These are phyloP conservation scores for Sternarchorhynchus goeldii DNA, from an alignment of 2,797 vertebrate genomes.

Conservation along the genomic window DNA sequence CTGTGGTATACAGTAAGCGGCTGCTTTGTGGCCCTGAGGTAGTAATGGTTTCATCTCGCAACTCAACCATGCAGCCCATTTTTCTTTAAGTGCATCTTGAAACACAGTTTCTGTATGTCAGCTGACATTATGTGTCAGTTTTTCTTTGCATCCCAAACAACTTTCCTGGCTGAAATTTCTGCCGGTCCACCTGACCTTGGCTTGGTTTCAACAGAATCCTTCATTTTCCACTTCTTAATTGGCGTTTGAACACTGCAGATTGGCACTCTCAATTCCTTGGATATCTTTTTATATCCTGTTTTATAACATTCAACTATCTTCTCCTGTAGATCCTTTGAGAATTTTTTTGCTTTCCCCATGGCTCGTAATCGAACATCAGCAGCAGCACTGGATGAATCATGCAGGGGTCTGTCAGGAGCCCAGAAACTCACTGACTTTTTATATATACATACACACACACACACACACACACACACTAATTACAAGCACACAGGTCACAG, in stretches of 20 bases:
- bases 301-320: slow-evolving; percentile 28
- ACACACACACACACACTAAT: too few species aligned
- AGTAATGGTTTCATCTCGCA: slow-evolving; percentile 3
- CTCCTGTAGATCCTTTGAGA: background rate
- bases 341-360: slow-evolving; percentile 25
- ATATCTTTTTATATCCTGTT: slow-evolving; percentile 33
- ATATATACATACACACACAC: too few species aligned
- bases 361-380: background rate
- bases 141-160: slow-evolving; percentile 30
- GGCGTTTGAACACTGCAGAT: background rate
- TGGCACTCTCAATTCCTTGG: slow-evolving; percentile 5
- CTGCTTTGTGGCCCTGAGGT: too few species aligned
- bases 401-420: too few species aligned
- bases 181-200: background rate
- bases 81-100: slow-evolving; percentile 23
- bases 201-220: background rate
- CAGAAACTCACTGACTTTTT: too few species aligned
- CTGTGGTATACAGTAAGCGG: too few species aligned
- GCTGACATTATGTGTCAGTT: slow-evolving; percentile 14
- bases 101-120: slow-evolving; percentile 9
- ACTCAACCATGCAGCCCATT: slow-evolving; percentile 12
- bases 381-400: too few species aligned
- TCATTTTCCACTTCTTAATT: too few species aligned
- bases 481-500: too few species aligned
- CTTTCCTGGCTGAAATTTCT: slow-evolving; percentile 27